These are phyloP conservation scores for Pocillopora verrucosa DNA, from an alignment of 64 coral and sea anemone genomes.

Conservation along the genomic window DNA sequence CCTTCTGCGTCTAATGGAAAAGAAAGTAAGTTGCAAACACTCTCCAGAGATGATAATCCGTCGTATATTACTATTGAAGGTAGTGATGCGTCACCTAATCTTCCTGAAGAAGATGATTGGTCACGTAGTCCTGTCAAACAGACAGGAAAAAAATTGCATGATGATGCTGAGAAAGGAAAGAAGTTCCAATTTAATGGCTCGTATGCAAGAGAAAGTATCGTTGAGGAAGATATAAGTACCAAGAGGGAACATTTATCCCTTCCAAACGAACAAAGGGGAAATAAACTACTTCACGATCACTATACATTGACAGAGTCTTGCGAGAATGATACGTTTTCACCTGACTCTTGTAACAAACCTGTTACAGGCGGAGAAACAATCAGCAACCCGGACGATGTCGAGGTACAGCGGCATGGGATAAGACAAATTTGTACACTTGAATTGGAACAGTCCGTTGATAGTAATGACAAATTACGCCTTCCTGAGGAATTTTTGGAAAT, in stretches of 20 bases:
- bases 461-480: not conserved
- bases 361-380: not conserved
- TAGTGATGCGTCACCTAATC: not conserved
- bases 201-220: not conserved
- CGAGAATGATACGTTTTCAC: not conserved
- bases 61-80: not conserved
- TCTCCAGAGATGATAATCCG: too few relatives aligned
- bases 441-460: not conserved
- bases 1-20: not conserved
- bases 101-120: not conserved
- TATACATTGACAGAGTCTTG: not conserved
- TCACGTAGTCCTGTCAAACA: not conserved
- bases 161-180: not conserved
- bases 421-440: not conserved
- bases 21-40: not conserved
- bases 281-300: not conserved
- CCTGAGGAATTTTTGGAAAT: not conserved
- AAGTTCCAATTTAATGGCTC: not conserved
- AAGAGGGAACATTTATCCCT: not conserved
- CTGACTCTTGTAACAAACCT: not conserved
- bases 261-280: not conserved
- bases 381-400: slow-evolving; percentile 2
- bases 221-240: not conserved
- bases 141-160: too few relatives aligned
- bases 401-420: not conserved